phyloP scores from a whole-genome alignment of 2,797 vertebrate species.

The Melanotaenia maccullochi region DNA sequence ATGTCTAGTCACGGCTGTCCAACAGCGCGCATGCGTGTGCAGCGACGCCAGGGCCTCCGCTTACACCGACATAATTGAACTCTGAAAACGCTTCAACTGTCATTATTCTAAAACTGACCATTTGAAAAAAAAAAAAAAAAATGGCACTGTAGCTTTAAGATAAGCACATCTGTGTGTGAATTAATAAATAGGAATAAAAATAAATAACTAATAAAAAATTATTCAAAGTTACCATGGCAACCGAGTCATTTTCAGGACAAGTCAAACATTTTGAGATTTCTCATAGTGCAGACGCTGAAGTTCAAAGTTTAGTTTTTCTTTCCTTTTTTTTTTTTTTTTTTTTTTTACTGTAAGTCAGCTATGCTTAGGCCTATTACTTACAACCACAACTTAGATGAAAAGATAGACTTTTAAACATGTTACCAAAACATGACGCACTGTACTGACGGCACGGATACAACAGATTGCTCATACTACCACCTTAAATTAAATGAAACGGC shows the following conservation, averaged over 20 bases:
- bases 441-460: not conserved
- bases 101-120: not conserved
- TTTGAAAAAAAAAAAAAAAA: not conserved
- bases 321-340: too few species aligned
- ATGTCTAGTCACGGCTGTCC: slow-evolving; percentile 76
- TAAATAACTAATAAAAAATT: not conserved
- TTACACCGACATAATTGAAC: not conserved
- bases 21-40: slow-evolving; percentile 73
- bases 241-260: not conserved
- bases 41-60: not conserved
- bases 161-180: too few species aligned
- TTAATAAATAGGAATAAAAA: not conserved
- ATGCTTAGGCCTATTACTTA: too few species aligned
- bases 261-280: too few species aligned
- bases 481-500: not conserved
- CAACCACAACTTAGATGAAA: too few species aligned
- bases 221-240: not conserved
- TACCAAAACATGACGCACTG: not conserved
- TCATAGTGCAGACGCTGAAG: too few species aligned
- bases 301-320: too few species aligned
- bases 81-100: not conserved
- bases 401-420: not conserved
- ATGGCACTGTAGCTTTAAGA: not conserved
- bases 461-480: not conserved
- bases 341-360: too few species aligned